phyloP scores from a whole-genome alignment of 2,113 vertebrate genomes.

The Zapus hudsonius region DNA sequence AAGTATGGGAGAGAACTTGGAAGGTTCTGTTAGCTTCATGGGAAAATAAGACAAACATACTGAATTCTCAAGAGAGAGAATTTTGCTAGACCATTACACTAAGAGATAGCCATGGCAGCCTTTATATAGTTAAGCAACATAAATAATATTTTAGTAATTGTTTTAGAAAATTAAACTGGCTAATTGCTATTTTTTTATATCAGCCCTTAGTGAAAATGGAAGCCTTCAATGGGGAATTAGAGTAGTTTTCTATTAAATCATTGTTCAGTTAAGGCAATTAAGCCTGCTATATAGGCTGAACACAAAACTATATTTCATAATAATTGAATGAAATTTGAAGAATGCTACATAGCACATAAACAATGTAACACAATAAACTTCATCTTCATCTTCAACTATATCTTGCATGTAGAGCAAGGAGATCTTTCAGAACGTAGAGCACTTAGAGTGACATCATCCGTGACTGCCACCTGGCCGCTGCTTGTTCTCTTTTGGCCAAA shows the following conservation, averaged over 20 bases:
- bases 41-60: neutral
- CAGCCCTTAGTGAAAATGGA: conserved; percentile 46
- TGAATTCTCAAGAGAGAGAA: neutral
- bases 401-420: neutral
- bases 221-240: neutral
- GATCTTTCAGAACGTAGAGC: neutral
- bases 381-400: conserved; percentile 3
- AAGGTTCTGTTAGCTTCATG: neutral
- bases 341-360: neutral
- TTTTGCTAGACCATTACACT: neutral
- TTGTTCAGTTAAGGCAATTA: conserved; percentile 15
- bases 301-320: neutral
- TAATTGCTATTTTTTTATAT: neutral
- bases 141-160: conserved; percentile 15
- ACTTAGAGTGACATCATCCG: neutral
- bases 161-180: neutral
- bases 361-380: conserved; percentile 5
- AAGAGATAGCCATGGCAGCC: neutral
- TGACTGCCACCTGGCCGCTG: neutral
- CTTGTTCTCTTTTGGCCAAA: conserved; percentile 34
- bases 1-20: neutral
- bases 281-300: neutral
- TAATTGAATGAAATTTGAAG: conserved; percentile 1
- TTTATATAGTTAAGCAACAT: conserved; percentile 38
- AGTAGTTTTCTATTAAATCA: conserved; percentile 21